Base-by-base conservation (phyloP, 23 tunicate species). In the Clavelina lepadiformis region DNA sequence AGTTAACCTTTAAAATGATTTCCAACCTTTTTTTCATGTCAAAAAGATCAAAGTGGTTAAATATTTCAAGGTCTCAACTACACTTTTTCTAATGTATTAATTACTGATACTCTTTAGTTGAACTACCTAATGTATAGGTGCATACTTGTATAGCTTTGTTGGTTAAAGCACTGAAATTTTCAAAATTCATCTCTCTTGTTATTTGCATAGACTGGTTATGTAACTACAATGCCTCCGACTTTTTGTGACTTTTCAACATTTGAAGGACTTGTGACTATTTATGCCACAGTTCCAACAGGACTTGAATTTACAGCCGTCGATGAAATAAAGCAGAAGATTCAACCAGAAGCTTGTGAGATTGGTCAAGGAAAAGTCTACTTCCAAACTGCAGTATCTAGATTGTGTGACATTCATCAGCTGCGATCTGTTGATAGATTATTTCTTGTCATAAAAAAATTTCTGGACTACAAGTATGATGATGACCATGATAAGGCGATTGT, bases 281-380 rank as follows among this genome's bases (percentile, higher is more conserved):
- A 73, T 27, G 96, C 96, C 27, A 82, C 96, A 23, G 78, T 76
- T 20, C 49, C 86, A 6, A 88, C 96, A 7, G 96, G 96, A n/a
- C 38, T 88, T 26, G 96, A 88, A 45, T 26, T 28, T 13, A 32
- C 38, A 15, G 96, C 96, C 0, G 63, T 38, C 13, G 74, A 68
- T 2, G 96, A 88, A 74, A 74, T 88, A 22, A 34, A 41, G 31
- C 68, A 73, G 46, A 88, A 88, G 50, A 24, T 80, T 1, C 20
- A 66, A 2, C 3, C 23, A 24, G 15, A 2, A 36, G 58, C 68
- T 26, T 30, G 54, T 53, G 78, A 32, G 2, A 26, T 56, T 25
- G 72, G 22, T 2, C 81, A 61, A 62, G 98, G 98, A 50, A 77
- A 91, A 77, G 68, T 92, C n/a, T 84, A 71, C 55, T 78, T 86